Evolutionary conservation across 1,140 invertebrate genomes (phyloP), one percentile per base, ranked within the genome.

Genomic region (Pectinophora gossypiella): DNA sequence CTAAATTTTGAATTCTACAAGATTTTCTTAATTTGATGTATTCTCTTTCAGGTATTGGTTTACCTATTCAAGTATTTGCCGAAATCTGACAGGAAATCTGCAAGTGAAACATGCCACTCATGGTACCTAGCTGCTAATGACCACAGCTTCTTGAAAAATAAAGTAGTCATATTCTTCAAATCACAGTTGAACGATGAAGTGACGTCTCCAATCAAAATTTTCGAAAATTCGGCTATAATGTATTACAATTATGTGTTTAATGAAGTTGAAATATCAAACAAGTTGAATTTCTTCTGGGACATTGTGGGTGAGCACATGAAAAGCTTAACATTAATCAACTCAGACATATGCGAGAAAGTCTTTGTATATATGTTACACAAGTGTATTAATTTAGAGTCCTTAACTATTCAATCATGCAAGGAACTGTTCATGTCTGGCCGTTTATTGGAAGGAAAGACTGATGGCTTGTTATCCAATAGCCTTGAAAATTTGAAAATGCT

Each of bases 341-440:
- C 91, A 73, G 91, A 93, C 69, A 72, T 93, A 35, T 89, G 88
- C 64, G 91, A 92, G 61, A 91, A 90, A 61, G 88, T 87, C 44
- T 90, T 93, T 64, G 85, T 90, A 32, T 78, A 89, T 48, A 89
- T 92, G 35, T 54, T 93, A 13, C 83, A 89, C 32, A 78, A 83
- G 35, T 90, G 91, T 63, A 78, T 71, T 16, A 89, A 90, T 69
- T 72, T 94, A 20, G 85, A 89, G 63, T 72, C 72, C 52, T 77
- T 94, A 3, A 89, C 90, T 54, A 85, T 94, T 16, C 89, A 89
- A 57, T 89, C 88, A 38, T 94, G 93, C 63, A 90, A 92, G 61
- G 91, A 93, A 47, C 79, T 94, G 9, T 91, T 94, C 43, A 94
- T 94, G 91, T 91, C 91, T 19, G 94, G 93, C 9, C 89, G 89